Base-by-base conservation (phyloP, 2,888 invertebrate species). In the Agriotes lineatus region DNA sequence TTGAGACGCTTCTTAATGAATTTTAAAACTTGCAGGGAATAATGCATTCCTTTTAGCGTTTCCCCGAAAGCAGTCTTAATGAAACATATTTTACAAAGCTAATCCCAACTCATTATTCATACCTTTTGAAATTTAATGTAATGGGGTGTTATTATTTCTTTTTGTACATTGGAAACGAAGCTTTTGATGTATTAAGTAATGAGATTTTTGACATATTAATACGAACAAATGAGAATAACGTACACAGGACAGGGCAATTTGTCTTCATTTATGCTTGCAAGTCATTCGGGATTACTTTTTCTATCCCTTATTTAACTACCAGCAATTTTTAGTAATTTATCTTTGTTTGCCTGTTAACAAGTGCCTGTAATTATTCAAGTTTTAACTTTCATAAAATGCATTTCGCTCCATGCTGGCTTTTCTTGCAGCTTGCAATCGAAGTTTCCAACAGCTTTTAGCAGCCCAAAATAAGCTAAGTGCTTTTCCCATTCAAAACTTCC, bases 201-300 rank as follows among this genome's bases (percentile, higher is more conserved):
- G 52, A 52, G 52, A 52, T 33, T 52, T 35, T 52, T 52, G 52
- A 52, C 52, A 52, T 33, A 52, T 44, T 64, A 60, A 60, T 48
- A 45, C 50, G 48, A 60, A 48, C 22, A 64, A 64, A 64, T 56
- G 64, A 57, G 57, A 12, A 57, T 48, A 45, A 45, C 58, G 22
- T 50, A 9, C 50, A 42, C n/a, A 42, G 50, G 16, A 25, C 30
- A 16, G 22, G 16, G 33, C 25, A 52, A 65, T 65, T 65, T 65
- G 58, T 65, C 65, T 65, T 65, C 65, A 65, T 65, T 65, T 65
- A 39, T 58, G 58, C 48, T 30, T 37, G 48, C 42, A 65, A 65
- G 58, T 65, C 65, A 42, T 57, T 48, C 9, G 14, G 50, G 39
- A 65, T 58, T 57, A 48, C 45, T 64, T 25, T 44, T 64, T 64